These are phyloP conservation scores for Polietes domitor DNA, from an alignment of 2,888 invertebrate species.

Conservation along the genomic window DNA sequence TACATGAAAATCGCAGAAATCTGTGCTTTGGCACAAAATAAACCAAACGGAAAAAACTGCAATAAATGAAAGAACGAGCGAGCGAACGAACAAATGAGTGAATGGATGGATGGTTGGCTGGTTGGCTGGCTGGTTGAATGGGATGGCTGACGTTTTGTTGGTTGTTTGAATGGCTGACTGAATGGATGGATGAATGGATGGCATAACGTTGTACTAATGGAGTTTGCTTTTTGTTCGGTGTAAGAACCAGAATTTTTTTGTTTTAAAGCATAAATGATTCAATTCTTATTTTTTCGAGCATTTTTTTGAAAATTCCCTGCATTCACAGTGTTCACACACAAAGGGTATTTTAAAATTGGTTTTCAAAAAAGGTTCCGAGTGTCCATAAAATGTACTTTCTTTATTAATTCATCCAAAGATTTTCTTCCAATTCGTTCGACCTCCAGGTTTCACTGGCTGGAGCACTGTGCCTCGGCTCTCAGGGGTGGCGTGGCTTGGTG, in stretches of 20 bases:
- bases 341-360: no score
- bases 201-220: constrained; percentile 45
- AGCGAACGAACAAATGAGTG: constrained; percentile 7
- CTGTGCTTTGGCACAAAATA: neutral
- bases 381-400: no score
- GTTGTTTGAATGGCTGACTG: neutral
- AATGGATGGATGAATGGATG: constrained; percentile 24
- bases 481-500: no score
- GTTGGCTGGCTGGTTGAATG: neutral
- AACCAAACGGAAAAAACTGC: neutral
- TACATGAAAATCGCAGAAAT: neutral
- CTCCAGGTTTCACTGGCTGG: no score
- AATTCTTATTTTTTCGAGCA: constrained; percentile 17
- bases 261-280: constrained; percentile 41
- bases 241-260: constrained; percentile 11
- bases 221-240: constrained; percentile 39
- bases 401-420: no score
- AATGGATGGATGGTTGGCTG: neutral
- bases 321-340: neutral
- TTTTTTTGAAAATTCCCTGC: constrained; percentile 2
- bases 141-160: neutral
- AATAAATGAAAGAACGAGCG: neutral
- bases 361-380: no score
- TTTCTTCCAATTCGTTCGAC: no score
- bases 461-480: no score